Base-by-base conservation (phyloP, 2,888 invertebrate genomes). In the Rhyacophila evoluta region DNA sequence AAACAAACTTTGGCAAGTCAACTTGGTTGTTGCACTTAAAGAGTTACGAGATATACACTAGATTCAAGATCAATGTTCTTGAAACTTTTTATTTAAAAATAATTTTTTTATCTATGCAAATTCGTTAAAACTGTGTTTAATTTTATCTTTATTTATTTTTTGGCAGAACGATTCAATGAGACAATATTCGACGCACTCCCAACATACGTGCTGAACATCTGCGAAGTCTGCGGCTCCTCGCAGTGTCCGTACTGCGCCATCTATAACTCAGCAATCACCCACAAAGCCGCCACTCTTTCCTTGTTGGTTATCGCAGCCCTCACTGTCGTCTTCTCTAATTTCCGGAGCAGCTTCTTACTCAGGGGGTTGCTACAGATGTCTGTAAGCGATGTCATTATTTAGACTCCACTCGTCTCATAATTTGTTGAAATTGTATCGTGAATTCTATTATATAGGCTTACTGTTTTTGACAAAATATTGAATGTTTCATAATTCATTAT, bases 191-290 rank as follows among this genome's bases (percentile, higher is more conserved):
- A 97, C 88, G 93, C 96, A 1, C 89, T 95, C 71, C 94, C 95
- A 15, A 95, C 96, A 0, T 97, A 96, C 87, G 90, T 95, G 28
- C 89, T 97, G 79, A 97, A 97, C 86, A 97, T 97, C 83, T 97
- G 97, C 87, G 97, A 97, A 86, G 97, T 97, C 5, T 97, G 97
- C 86, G 97, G 97, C 79, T 97, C 97, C 74, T 97, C 97, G 68
- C 97, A 97, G 86, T 97, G 97, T 86, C 97, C 97, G 0, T 97
- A 97, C 87, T 97, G 97, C 87, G 93, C 95, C 73, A 95, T 96
- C 83, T 96, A 95, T 88, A 96, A 95, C 86, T 87, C 90, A 2
- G 93, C 92, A 2, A 81, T 87, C 0, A 84, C 86, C 1, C 83
- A 84, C 39, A 85, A 82, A 8, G 83, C 85, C 1, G 82, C 86